A percentile compares a stretch with the other conserved stretches of the same genome.
phyloP scores from a whole-genome alignment of 2,797 vertebrate genomes.

The Dendrocincla tyrannina region DNA sequence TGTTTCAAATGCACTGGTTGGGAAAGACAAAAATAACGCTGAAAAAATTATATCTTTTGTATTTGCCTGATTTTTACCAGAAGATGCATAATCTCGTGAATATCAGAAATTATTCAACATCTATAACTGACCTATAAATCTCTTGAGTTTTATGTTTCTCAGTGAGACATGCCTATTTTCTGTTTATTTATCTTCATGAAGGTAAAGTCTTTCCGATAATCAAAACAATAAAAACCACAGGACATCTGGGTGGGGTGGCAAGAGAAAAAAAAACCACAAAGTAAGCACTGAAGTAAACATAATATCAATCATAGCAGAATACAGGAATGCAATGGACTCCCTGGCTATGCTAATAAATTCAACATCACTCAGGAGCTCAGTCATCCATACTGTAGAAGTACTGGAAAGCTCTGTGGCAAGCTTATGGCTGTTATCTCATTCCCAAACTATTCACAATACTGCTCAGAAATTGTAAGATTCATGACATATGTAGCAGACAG shows the following conservation, averaged over 20 bases:
- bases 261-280: neutral
- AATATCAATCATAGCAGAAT: neutral
- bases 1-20: neutral
- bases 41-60: neutral
- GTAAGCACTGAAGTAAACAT: neutral
- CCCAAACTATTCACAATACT: neutral
- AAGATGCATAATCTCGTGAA: neutral
- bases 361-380: neutral
- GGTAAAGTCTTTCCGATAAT: neutral
- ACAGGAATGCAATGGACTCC: neutral
- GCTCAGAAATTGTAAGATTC: neutral
- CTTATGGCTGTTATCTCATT: neutral
- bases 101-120: neutral
- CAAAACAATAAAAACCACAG: accelerated
- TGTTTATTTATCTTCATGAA: neutral
- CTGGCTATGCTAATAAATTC: neutral
- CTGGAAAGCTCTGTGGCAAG: neutral
- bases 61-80: neutral
- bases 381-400: neutral
- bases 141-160: neutral
- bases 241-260: neutral
- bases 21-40: neutral
- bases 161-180: neutral
- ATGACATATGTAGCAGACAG: neutral
- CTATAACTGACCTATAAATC: neutral